Evolutionary conservation across 1,140 invertebrate species (phyloP).

Genomic region (Meloidogyne chitwoodi): DNA sequence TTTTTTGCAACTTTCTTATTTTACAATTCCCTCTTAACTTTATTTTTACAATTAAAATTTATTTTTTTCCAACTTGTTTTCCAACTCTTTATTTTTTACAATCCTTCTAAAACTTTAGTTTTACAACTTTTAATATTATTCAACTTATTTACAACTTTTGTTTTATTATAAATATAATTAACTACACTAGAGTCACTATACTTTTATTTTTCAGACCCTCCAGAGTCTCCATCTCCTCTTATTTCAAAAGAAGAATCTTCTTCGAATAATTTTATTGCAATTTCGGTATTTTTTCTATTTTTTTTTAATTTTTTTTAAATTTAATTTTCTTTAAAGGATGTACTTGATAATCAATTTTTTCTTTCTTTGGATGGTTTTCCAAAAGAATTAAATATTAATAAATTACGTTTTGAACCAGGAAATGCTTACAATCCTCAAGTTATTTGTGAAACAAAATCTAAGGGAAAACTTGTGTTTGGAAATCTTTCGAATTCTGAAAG

Average conservation of each 20-base stretch:
- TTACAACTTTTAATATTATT: no score
- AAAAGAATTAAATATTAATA: conserved; percentile 38
- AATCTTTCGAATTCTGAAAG: conserved; percentile 59
- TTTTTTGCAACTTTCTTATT: neutral
- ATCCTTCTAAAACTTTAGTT: neutral
- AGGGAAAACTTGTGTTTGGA: conserved; percentile 71
- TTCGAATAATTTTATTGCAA: neutral
- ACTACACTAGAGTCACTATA: neutral
- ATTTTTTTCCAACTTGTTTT: neutral
- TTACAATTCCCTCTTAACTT: neutral
- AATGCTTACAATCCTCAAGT: conserved; percentile 69
- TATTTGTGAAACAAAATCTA: conserved; percentile 74
- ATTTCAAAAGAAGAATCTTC: neutral
- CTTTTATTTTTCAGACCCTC: neutral
- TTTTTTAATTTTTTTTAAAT: conserved; percentile 4
- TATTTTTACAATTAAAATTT: neutral
- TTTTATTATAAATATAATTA: no score
- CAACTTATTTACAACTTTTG: no score
- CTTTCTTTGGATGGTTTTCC: conserved; percentile 38
- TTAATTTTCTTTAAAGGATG: conserved; percentile 50
- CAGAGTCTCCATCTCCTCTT: conserved; percentile 1
- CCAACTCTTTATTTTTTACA: neutral
- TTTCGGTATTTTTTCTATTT: neutral
- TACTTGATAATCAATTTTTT: conserved; percentile 55
- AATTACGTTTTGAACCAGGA: conserved; percentile 57